phyloP scores from a whole-genome alignment of 2,113 vertebrate species.

The Burhinus oedicnemus region DNA sequence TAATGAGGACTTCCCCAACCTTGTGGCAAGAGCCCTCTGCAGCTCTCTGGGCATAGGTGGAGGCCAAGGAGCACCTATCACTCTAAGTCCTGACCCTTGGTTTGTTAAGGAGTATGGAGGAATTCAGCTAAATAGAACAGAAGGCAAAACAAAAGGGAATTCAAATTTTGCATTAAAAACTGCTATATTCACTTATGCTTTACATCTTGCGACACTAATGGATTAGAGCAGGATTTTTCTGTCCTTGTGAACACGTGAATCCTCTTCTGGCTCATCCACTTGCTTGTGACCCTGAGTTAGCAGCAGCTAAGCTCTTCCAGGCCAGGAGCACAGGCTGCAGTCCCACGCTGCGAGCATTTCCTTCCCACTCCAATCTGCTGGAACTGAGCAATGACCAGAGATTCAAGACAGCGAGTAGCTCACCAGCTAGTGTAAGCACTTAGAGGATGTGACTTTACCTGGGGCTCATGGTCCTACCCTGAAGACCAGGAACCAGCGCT shows the following conservation, averaged over 20 bases:
- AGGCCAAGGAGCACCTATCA: neutral
- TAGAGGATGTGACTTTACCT: neutral
- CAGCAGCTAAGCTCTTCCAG: neutral
- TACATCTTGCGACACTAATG: neutral
- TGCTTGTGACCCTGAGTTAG: fast-evolving
- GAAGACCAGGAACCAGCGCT: neutral
- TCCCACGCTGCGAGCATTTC: neutral
- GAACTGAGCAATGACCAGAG: neutral
- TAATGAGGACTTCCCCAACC: neutral
- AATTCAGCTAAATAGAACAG: neutral
- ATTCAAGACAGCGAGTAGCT: neutral
- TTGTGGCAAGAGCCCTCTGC: neutral
- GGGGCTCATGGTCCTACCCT: neutral
- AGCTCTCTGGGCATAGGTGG: neutral
- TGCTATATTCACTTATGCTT: neutral
- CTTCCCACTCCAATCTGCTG: fast-evolving
- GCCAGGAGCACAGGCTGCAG: neutral
- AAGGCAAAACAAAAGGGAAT: neutral
- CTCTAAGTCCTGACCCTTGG: neutral
- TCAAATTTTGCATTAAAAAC: neutral
- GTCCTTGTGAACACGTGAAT: neutral
- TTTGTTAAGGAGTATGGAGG: neutral
- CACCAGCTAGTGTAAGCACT: neutral
- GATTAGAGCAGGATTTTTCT: neutral
- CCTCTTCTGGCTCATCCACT: neutral